These are phyloP conservation scores for Cyanoderma ruficeps DNA, from an alignment of 2,113 vertebrate species.

Conservation along the genomic window DNA sequence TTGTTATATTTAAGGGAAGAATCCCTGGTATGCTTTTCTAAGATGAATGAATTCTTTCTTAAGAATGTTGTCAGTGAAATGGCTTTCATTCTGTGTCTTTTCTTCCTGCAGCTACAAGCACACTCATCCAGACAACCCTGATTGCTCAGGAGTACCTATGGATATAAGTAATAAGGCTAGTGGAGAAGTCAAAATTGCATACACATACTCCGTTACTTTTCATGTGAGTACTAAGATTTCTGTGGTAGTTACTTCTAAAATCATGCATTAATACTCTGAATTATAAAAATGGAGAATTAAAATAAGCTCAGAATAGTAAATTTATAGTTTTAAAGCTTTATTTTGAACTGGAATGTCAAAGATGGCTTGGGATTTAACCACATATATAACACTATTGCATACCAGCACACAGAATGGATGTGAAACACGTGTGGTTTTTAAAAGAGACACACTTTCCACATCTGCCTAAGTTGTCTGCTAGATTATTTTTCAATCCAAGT, in stretches of 20 bases:
- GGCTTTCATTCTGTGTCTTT: neutral
- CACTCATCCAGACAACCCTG: slow-evolving; percentile 72
- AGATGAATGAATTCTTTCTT: neutral
- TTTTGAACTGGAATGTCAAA: neutral
- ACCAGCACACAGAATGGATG: neutral
- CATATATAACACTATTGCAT: neutral
- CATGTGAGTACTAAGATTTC: slow-evolving; percentile 73
- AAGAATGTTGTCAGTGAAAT: neutral
- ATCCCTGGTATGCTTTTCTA: neutral
- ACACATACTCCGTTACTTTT: slow-evolving; percentile 90
- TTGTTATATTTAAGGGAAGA: neutral
- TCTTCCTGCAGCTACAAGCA: slow-evolving; percentile 83
- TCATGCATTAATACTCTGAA: neutral
- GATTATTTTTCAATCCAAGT: neutral
- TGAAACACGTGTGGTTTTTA: neutral
- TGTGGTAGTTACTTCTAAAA: neutral
- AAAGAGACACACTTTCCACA: neutral
- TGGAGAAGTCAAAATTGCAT: slow-evolving; percentile 81
- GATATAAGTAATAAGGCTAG: slow-evolving; percentile 84
- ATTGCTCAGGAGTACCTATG: slow-evolving; percentile 86
- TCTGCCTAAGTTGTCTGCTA: neutral
- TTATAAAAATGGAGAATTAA: neutral
- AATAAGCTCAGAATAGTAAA: neutral
- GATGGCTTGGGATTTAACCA: neutral
- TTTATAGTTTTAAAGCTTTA: neutral